Evolutionary conservation across 2,797 vertebrate species (phyloP).

Genomic region (Onychomys arenicola): DNA sequence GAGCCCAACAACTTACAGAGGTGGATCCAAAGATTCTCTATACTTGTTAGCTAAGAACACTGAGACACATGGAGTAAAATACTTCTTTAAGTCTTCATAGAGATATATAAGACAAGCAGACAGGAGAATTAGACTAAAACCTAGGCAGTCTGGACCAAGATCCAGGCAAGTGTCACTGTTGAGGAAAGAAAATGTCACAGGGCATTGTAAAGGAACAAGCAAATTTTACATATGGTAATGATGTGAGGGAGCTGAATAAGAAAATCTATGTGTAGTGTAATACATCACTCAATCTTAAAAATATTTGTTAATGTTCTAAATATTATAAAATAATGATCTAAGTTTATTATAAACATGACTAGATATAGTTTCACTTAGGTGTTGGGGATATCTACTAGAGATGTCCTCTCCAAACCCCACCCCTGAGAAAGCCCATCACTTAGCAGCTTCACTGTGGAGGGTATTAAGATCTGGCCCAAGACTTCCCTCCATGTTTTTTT

Average conservation of each 20-base stretch:
- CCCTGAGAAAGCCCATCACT: no score
- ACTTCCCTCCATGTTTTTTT: no score
- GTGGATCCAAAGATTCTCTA: not conserved
- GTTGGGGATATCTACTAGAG: no score
- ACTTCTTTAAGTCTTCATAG: not conserved
- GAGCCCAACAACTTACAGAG: not conserved
- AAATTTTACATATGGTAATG: not conserved
- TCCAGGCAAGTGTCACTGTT: not conserved
- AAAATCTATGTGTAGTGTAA: not conserved
- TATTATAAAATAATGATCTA: not conserved
- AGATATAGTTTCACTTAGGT: not conserved
- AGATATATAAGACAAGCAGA: not conserved
- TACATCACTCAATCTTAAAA: conserved; percentile 1
- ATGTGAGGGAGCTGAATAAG: not conserved
- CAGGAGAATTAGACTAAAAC: not conserved
- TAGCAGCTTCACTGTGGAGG: no score
- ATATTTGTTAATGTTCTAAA: not conserved
- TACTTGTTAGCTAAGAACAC: not conserved
- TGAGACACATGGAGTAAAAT: not conserved
- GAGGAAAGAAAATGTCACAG: not conserved
- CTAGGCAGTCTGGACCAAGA: not conserved
- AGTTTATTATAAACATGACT: not conserved
- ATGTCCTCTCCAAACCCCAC: no score
- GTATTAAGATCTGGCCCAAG: no score
- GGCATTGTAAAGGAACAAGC: not conserved